Evolutionary conservation across 2,888 invertebrate genomes (phyloP).

Genomic region (Cataglyphis livida): DNA sequence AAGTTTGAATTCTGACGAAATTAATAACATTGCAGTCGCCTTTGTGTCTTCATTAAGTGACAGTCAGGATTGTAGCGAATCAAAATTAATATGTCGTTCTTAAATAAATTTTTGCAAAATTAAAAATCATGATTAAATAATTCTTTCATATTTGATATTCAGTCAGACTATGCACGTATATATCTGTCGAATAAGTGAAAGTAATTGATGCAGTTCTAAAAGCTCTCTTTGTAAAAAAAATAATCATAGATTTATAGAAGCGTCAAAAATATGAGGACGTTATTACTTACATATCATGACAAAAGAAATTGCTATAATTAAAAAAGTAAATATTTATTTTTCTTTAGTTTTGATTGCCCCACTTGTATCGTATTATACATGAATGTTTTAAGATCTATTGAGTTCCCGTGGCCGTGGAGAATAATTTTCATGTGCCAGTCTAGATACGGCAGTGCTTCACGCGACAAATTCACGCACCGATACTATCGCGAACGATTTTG

Average conservation of each 20-base stretch:
- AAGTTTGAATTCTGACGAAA: conserved; percentile 34
- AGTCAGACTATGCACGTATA: background rate
- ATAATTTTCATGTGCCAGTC: conserved; percentile 32
- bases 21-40: conserved; percentile 35
- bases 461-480: conserved; percentile 46
- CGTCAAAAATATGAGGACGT: background rate
- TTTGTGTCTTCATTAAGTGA: conserved; percentile 3
- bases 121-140: background rate
- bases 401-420: background rate
- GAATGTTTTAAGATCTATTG: background rate
- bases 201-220: background rate
- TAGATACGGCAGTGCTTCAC: conserved; percentile 28
- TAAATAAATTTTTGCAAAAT: background rate
- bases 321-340: background rate
- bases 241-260: background rate
- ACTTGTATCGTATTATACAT: background rate
- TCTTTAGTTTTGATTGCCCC: background rate
- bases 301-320: background rate
- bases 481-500: conserved; percentile 37
- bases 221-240: background rate
- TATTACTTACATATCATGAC: background rate
- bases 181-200: background rate
- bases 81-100: conserved; percentile 12
- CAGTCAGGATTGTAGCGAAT: background rate
- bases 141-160: background rate